Base-by-base conservation (phyloP, 2,888 invertebrate genomes). In the Drosophila aldrichi region DNA sequence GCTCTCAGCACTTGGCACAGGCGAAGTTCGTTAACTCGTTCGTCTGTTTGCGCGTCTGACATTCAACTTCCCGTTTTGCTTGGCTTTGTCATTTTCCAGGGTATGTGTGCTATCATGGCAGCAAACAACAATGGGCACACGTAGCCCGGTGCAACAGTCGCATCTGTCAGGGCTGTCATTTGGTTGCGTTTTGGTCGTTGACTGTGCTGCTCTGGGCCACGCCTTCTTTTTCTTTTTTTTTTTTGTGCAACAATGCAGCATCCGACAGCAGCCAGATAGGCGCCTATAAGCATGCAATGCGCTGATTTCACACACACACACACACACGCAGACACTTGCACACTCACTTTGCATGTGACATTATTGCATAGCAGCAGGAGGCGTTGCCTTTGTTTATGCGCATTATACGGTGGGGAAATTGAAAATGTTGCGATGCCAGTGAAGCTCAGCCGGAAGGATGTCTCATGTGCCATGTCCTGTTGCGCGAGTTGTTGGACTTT, bases 241-340 rank as follows among this genome's bases (percentile, higher is more conserved):
- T n/a, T n/a, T n/a, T n/a, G n/a, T 58, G 71, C 46, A 65, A 81
- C 76, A 86, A 79, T 81, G 82, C 55, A 58, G 58, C 79, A 79
- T 79, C 77, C 82, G 77, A 65, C 77, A 67, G 60, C 51, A 58
- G 29, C 9, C 49, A 49, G 63, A 76, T 72, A 69, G 72, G 44
- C 57, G 57, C 41, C 56, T 58, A 64, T 59, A 54, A 62, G 64
- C 62, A 64, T 60, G 59, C 79, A 65, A 46, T 76, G 77, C 66
- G 65, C 74, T 78, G 77, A 77, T 77, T 77, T 70, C 36, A 44
- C 57, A 44, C 58, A 48, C 52, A 14, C 41, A 32, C 10, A 32
- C 32, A 32, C 0, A 40, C 20, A 34, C 55, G 7, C 29, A 29
- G 29, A 34, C 18, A 34, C 22, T 10, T 22, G 20, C 59, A 44